Evolutionary conservation across 2,888 invertebrate species (phyloP), one percentile per base, ranked within the genome.

Genomic region (Melolontha melolontha): DNA sequence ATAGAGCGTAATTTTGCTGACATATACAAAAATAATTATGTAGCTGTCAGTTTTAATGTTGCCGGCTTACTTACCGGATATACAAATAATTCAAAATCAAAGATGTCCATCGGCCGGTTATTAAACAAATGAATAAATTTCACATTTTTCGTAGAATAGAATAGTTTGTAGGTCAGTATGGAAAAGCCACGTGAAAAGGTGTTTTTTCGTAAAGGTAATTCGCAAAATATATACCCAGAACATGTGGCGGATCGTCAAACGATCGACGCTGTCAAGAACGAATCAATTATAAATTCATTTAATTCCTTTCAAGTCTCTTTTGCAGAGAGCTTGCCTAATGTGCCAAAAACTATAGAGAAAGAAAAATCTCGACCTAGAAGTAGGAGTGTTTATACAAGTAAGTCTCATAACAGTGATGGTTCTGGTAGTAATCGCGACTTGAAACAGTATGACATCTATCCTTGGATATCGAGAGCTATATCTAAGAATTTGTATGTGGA

Each of bases 321-420:
- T 78, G 78, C 79, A 79, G 82, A 82, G 74, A 81, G 80, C 73
- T 74, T 79, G 69, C 76, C 79, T 16, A 81, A 80, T 74, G 76
- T 82, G 70, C 78, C 78, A 67, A 81, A 75, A 70, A 72, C 64
- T 40, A 62, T 54, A 41, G 69, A 70, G 70, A 80, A 81, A 73
- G 80, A 80, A 64, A 74, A 87, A 40, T 86, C 88, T 50, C 86
- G 90, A 72, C 90, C 89, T 8, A 85, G 91, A 74, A 91, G 90
- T 81, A 76, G 82, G 64, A 82, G 82, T 72, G 87, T 91, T 65
- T 91, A 90, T 77, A 89, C 90, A 52, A 87, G 90, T 66, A 90
- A 89, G 80, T 89, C 89, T 52, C 89, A 89, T 79, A 85, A 86
- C 83, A 87, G 87, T 79, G 88, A 88, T 78, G 87, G 87, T 77